These are phyloP conservation scores for Drosophila sproati DNA, from an alignment of 1,140 invertebrate species.

Conservation along the genomic window DNA sequence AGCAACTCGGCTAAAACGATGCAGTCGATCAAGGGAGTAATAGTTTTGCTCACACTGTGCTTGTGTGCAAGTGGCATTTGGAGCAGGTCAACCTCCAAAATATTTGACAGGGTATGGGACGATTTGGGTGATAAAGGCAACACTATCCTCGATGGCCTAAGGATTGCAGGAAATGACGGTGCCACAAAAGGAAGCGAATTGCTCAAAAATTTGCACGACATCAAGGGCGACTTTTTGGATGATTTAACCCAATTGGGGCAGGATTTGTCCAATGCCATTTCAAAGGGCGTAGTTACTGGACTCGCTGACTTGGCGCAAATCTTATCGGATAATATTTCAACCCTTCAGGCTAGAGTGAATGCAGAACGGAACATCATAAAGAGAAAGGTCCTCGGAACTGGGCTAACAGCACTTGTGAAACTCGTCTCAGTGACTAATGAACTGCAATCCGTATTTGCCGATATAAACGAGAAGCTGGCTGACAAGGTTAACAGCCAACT, in stretches of 20 bases:
- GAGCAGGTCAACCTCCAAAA: constrained; percentile 4
- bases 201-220: background rate
- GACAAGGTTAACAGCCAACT: constrained; percentile 1
- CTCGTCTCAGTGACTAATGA: constrained; percentile 2
- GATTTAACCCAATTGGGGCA: background rate
- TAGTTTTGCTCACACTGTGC: constrained; percentile 53
- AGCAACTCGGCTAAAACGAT: constrained; percentile 30
- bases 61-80: constrained; percentile 43
- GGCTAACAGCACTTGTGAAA: constrained; percentile 5
- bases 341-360: background rate
- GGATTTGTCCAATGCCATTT: constrained; percentile 24
- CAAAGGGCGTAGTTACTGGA: background rate
- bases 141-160: constrained; percentile 15
- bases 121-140: constrained; percentile 18
- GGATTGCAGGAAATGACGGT: constrained; percentile 12
- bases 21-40: constrained; percentile 55
- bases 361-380: background rate
- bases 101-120: constrained; percentile 29
- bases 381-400: constrained; percentile 3
- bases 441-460: constrained; percentile 6
- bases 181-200: background rate
- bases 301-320: background rate
- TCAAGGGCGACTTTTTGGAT: background rate
- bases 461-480: constrained; percentile 21
- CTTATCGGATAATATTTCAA: background rate